phyloP scores from a whole-genome alignment of 2,113 vertebrate genomes.

The Xerus inauris region DNA sequence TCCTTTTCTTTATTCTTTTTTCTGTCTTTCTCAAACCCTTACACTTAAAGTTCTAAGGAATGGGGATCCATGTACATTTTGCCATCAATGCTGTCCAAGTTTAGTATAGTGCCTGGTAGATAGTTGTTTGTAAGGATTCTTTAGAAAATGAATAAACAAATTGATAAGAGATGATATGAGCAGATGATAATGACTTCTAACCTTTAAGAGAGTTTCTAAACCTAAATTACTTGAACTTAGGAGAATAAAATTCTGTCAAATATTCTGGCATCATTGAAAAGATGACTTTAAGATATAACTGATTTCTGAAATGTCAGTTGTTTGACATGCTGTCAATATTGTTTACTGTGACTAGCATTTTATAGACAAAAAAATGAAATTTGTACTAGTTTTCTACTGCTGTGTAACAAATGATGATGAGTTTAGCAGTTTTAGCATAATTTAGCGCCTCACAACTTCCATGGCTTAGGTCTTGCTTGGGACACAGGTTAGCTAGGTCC shows the following conservation, averaged over 20 bases:
- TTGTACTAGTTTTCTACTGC: background rate
- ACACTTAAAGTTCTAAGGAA: background rate
- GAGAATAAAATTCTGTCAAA: background rate
- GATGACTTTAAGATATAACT: background rate
- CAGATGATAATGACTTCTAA: background rate
- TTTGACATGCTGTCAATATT: background rate
- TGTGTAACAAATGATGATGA: background rate
- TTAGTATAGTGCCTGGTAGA: background rate
- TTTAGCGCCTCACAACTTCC: background rate
- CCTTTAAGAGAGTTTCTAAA: background rate
- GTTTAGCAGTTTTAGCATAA: background rate
- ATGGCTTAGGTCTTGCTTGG: background rate
- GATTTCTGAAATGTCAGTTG: background rate
- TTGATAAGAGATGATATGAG: background rate
- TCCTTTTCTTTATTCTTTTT: background rate
- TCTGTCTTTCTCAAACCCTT: background rate
- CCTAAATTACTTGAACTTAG: background rate
- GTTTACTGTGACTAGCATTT: background rate
- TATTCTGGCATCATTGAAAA: constrained; percentile 11
- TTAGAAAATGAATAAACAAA: background rate
- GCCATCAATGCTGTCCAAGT: background rate
- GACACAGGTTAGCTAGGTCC: background rate
- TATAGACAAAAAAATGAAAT: background rate
- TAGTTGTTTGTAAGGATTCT: background rate
- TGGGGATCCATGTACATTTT: background rate